These are phyloP conservation scores for Pseudopleuronectes americanus DNA, from an alignment of 2,797 vertebrate genomes.

Conservation along the genomic window DNA sequence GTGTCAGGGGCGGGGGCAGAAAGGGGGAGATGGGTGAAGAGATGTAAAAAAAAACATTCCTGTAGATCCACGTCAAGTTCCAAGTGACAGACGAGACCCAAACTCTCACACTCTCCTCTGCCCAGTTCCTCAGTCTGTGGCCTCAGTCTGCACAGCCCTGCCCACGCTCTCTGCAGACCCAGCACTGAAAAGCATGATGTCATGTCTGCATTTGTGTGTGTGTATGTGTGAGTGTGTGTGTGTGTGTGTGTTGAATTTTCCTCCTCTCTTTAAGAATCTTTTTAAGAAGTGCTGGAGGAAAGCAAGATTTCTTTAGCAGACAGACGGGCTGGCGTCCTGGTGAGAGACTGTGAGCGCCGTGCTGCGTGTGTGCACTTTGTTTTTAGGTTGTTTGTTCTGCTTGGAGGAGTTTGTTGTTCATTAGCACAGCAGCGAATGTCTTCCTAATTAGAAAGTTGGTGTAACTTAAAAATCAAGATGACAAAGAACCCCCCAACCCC, in stretches of 20 bases:
- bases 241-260: slow-evolving; percentile 7
- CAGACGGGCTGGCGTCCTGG: slow-evolving; percentile 73
- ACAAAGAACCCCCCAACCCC: slow-evolving; percentile 10
- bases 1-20: slow-evolving; percentile 14
- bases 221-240: slow-evolving; percentile 44
- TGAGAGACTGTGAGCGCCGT: slow-evolving; percentile 39
- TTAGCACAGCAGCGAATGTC: slow-evolving; percentile 65
- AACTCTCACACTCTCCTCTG: slow-evolving; percentile 32
- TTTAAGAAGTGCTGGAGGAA: slow-evolving; percentile 44
- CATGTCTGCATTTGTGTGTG: slow-evolving; percentile 66
- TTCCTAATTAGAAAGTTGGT: slow-evolving; percentile 71
- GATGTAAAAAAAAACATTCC: slow-evolving; percentile 47
- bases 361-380: slow-evolving; percentile 35
- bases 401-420: slow-evolving; percentile 67
- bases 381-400: slow-evolving; percentile 74
- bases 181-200: slow-evolving; percentile 71
- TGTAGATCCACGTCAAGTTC: slow-evolving; percentile 51
- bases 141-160: slow-evolving; percentile 51
- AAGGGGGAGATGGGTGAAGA: slow-evolving; percentile 51
- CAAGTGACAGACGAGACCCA: slow-evolving; percentile 63
- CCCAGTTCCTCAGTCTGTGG: slow-evolving; percentile 38
- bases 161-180: slow-evolving; percentile 68
- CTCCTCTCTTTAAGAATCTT: slow-evolving; percentile 22
- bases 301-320: slow-evolving; percentile 57
- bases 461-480: slow-evolving; percentile 53